A percentile compares a stretch with the other conserved stretches of the same genome.
Evolutionary conservation across 2,113 vertebrate species (phyloP).

Genomic region (Forbesichthys papilliferus): DNA sequence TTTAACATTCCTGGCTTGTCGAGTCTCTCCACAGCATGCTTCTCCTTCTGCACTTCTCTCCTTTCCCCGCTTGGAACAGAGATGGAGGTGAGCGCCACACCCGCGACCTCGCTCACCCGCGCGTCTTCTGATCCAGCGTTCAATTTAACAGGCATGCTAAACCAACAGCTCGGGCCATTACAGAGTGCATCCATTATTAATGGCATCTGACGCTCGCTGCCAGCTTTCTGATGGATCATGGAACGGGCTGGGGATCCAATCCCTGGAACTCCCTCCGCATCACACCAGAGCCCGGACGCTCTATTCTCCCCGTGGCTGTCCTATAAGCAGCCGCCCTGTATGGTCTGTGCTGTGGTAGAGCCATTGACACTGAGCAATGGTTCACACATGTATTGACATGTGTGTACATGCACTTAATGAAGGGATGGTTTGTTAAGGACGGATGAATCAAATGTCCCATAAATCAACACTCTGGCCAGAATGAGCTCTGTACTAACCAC

Average conservation of each 20-base stretch:
- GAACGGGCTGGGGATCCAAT: conserved; percentile 24
- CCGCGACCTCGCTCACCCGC: conserved; percentile 44
- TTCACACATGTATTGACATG: too few species aligned
- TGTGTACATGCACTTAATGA: not conserved
- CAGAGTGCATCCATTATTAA: conserved; percentile 66
- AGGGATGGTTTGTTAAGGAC: not conserved
- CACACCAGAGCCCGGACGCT: not conserved
- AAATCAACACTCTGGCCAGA: conserved; percentile 7
- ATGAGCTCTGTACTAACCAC: not conserved
- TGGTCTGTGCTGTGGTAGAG: too few species aligned
- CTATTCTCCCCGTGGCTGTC: not conserved
- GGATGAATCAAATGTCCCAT: not conserved
- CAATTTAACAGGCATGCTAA: conserved; percentile 50
- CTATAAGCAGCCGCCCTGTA: too few species aligned
- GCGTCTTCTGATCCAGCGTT: conserved; percentile 29
- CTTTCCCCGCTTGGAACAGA: conserved; percentile 3
- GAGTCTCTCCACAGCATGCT: not conserved
- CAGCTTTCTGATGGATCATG: conserved; percentile 48
- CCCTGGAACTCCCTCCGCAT: conserved; percentile 19
- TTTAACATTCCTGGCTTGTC: conserved; percentile 40
- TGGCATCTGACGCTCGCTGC: conserved; percentile 47
- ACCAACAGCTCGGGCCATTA: conserved; percentile 54
- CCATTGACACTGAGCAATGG: too few species aligned
- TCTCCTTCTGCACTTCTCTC: not conserved
- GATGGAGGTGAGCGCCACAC: conserved; percentile 26